These are phyloP conservation scores for Diuraphis noxia DNA, from an alignment of 1,140 invertebrate genomes.

Conservation along the genomic window DNA sequence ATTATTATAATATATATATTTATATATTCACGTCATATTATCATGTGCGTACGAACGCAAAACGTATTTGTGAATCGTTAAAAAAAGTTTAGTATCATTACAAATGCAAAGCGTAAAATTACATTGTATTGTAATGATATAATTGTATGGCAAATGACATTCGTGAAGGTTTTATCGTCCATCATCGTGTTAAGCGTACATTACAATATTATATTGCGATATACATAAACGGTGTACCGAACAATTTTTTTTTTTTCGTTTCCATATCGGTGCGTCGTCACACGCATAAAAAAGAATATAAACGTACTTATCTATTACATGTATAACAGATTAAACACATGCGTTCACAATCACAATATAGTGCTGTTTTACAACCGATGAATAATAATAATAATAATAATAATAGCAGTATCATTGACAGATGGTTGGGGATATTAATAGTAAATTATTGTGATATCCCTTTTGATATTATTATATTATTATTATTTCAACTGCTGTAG, in stretches of 20 bases:
- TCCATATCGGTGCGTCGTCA: background rate
- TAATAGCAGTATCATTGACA: constrained; percentile 23
- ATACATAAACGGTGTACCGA: background rate
- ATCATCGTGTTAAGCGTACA: background rate
- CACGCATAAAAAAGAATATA: background rate
- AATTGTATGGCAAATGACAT: constrained; percentile 1
- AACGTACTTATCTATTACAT: constrained; percentile 18
- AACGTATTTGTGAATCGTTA: background rate
- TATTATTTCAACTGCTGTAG: constrained; percentile 44
- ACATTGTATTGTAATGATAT: background rate
- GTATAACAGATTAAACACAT: constrained; percentile 40
- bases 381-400: background rate
- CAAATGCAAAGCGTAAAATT: constrained; percentile 2
- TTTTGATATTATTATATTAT: constrained; percentile 8
- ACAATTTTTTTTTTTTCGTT: background rate
- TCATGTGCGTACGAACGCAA: background rate
- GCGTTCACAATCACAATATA: constrained; percentile 45
- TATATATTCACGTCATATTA: background rate
- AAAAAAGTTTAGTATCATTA: background rate
- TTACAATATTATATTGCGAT: background rate
- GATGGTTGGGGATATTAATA: constrained; percentile 38
- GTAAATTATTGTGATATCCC: constrained; percentile 19
- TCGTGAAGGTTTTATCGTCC: background rate
- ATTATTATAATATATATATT: background rate
- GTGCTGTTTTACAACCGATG: background rate